A percentile compares a stretch with the other conserved stretches of the same genome.
phyloP scores from a whole-genome alignment of 2,797 vertebrate species.

The Tamandua tetradactyla region DNA sequence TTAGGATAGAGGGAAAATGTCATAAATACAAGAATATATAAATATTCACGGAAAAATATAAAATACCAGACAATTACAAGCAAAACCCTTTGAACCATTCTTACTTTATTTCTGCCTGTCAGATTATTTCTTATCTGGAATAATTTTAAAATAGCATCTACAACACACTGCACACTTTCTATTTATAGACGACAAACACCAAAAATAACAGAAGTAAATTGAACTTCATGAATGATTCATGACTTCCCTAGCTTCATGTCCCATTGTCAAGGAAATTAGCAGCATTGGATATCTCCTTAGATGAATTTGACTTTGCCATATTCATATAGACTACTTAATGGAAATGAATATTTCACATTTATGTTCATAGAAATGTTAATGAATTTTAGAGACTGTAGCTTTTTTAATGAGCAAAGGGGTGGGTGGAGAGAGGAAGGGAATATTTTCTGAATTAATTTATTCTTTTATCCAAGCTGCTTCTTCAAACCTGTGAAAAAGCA shows the following conservation, averaged over 20 bases:
- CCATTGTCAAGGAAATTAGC: constrained; percentile 66
- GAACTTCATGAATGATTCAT: constrained; percentile 77
- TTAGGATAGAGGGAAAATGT: constrained; percentile 18
- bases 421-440: constrained; percentile 58
- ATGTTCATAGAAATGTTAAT: constrained; percentile 74
- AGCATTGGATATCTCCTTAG: constrained; percentile 61
- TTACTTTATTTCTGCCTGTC: constrained; percentile 59
- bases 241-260: constrained; percentile 67
- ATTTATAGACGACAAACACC: constrained; percentile 65
- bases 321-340: constrained; percentile 71
- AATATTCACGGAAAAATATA: constrained; percentile 35
- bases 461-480: constrained; percentile 61
- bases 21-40: constrained; percentile 16
- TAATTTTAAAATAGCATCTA: constrained; percentile 68
- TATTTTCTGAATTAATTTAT: constrained; percentile 76
- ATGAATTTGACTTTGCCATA: constrained; percentile 75
- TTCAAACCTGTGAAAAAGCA: constrained; percentile 64
- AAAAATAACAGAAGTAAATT: constrained; percentile 73
- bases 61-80: constrained; percentile 65
- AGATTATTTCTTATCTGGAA: constrained; percentile 68
- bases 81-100: constrained; percentile 55
- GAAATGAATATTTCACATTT: constrained; percentile 79
- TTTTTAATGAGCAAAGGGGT: constrained; percentile 67
- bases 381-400: constrained; percentile 67
- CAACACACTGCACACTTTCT: constrained; percentile 67